Evolutionary conservation across 2,888 invertebrate genomes (phyloP).

Genomic region (Chrysotoxum bicinctum): DNA sequence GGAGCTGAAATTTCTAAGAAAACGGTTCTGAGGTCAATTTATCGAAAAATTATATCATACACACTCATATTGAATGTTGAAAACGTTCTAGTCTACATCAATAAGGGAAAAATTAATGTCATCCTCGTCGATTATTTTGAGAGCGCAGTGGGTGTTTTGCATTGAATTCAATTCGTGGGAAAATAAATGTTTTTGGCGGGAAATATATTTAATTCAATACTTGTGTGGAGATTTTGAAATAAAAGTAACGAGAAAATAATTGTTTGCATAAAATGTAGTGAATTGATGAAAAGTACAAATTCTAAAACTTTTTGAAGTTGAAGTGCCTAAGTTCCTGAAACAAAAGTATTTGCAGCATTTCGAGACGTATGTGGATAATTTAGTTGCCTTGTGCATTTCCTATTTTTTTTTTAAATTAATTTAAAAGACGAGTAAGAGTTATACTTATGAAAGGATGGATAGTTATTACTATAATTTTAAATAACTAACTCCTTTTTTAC

Average conservation of each 20-base stretch:
- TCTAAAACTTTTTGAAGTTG: neutral
- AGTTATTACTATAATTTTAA: neutral
- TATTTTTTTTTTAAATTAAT: neutral
- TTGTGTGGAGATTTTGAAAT: neutral
- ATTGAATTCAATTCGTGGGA: neutral
- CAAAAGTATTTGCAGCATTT: neutral
- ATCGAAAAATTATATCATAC: neutral
- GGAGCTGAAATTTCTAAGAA: slow-evolving; percentile 63
- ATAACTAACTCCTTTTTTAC: neutral
- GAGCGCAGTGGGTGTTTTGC: neutral
- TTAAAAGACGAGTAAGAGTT: neutral
- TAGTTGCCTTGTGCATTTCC: neutral
- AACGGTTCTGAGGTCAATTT: slow-evolving; percentile 13
- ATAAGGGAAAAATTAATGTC: neutral
- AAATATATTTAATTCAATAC: neutral
- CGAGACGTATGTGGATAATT: neutral
- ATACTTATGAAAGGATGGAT: neutral
- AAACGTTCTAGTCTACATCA: neutral
- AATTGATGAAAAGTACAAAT: neutral
- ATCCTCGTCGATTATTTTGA: neutral
- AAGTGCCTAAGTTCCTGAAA: neutral
- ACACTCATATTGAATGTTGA: neutral
- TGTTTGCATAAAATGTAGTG: neutral
- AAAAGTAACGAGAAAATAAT: neutral
- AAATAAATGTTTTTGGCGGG: slow-evolving; percentile 34